Conservation (phyloP, 2,888 invertebrate species). For the Drosophila nigricruria region DNA sequence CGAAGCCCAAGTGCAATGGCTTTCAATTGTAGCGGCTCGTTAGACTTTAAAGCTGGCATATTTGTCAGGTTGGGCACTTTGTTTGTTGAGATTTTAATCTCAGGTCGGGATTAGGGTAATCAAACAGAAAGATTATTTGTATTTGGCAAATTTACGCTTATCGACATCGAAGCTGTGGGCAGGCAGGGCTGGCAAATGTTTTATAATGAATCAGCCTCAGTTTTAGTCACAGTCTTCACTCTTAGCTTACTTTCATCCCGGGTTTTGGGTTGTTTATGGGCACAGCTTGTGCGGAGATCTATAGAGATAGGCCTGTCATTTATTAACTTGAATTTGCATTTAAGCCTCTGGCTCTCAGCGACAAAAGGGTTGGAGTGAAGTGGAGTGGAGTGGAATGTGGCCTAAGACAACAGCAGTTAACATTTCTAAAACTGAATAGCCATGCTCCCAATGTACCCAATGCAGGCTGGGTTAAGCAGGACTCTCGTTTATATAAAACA, state of each 20-base stretch:
- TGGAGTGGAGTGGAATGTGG: conserved; percentile 17
- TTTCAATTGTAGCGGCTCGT: conserved; percentile 20
- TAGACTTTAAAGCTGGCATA: conserved; percentile 35
- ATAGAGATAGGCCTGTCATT: conserved; percentile 71
- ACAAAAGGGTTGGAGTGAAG: conserved; percentile 20
- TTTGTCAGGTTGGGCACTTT: conserved; percentile 58
- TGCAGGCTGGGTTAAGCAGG: conserved; percentile 8
- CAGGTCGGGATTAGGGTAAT: conserved; percentile 47
- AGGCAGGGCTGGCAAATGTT: conserved; percentile 30
- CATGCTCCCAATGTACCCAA: conserved; percentile 17
- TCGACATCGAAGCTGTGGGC: conserved; percentile 39
- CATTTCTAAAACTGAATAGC: conserved; percentile 13
- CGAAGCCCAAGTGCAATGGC: neutral
- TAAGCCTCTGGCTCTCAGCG: conserved; percentile 49
- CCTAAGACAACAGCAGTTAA: conserved; percentile 64
- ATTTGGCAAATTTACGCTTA: conserved; percentile 80
- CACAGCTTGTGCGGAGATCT: conserved; percentile 57
- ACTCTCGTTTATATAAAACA: conserved; percentile 8
- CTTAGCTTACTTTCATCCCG: conserved; percentile 23
- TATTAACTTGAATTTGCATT: conserved; percentile 72
- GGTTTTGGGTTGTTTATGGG: conserved; percentile 63
- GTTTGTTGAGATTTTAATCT: conserved; percentile 66
- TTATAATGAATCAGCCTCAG: conserved; percentile 57
- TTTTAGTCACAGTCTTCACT: neutral
- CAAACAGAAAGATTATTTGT: conserved; percentile 61